Conservation (phyloP, 2,888 invertebrate species). For the Calephelis perditalis region DNA sequence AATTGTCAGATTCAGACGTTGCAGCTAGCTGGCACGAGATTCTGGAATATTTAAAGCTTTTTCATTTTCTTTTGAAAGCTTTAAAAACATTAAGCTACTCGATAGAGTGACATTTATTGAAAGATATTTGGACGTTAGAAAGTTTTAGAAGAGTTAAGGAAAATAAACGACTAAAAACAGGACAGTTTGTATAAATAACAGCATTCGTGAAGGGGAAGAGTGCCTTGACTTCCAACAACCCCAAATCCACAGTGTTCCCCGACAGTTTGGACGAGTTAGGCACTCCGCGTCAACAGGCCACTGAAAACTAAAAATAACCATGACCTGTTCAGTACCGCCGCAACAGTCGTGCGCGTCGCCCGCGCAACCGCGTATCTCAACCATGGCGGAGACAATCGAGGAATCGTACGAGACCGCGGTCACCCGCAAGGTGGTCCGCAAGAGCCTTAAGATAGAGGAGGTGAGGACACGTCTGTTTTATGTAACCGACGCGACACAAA, state of each 20-base stretch:
- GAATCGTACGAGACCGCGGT: slow-evolving; percentile 84
- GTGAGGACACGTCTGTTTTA: slow-evolving; percentile 77
- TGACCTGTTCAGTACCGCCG: slow-evolving; percentile 68
- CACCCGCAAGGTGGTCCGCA: slow-evolving; percentile 83
- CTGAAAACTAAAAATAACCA: slow-evolving; percentile 76
- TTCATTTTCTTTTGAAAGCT: slow-evolving; percentile 8
- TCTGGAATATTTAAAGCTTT: slow-evolving; percentile 7
- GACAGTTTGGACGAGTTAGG: slow-evolving; percentile 31
- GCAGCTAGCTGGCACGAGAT: slow-evolving; percentile 15
- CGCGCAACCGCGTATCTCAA: slow-evolving; percentile 68
- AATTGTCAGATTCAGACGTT: slow-evolving; percentile 12
- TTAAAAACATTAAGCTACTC: slow-evolving; percentile 12
- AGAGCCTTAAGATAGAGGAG: slow-evolving; percentile 85
- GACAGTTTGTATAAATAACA: slow-evolving; percentile 2
- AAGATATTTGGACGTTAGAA: slow-evolving; percentile 9
- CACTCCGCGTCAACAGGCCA: slow-evolving; percentile 49
- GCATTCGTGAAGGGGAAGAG: slow-evolving; percentile 19
- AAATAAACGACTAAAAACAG: slow-evolving; percentile 13
- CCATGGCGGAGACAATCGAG: slow-evolving; percentile 84
- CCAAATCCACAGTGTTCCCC: slow-evolving; percentile 37
- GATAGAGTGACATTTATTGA: slow-evolving; percentile 8
- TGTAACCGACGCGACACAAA: slow-evolving; percentile 66
- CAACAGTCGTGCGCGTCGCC: slow-evolving; percentile 68
- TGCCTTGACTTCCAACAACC: slow-evolving; percentile 34
- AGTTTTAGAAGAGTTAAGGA: slow-evolving; percentile 7